Evolutionary conservation across 2,113 vertebrate species (phyloP).

Genomic region (Athene noctua): DNA sequence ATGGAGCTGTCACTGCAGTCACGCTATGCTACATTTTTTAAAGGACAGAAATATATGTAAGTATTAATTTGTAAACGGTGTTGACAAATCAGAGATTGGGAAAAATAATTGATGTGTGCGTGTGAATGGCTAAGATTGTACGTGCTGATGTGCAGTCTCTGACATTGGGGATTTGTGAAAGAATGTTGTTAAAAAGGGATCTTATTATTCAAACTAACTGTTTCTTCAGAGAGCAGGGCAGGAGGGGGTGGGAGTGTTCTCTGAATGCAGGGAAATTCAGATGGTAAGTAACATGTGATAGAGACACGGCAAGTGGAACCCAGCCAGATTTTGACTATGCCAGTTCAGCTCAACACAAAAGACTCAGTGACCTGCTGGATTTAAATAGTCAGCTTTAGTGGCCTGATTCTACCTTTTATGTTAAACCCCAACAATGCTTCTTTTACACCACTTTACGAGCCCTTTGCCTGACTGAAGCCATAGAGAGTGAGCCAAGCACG

Average conservation of each 20-base stretch:
- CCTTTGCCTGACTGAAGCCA: conserved; percentile 15
- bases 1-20: neutral
- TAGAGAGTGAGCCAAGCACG: neutral
- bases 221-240: conserved; percentile 4
- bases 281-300: neutral
- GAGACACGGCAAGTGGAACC: neutral
- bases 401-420: conserved; percentile 41
- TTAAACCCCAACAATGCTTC: conserved; percentile 1
- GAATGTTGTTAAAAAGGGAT: neutral
- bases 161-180: conserved; percentile 36
- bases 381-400: conserved; percentile 40
- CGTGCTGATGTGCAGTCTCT: neutral
- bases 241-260: neutral
- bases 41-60: neutral
- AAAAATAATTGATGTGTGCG: neutral
- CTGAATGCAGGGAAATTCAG: conserved; percentile 34
- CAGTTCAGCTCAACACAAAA: conserved; percentile 44
- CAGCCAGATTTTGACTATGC: conserved; percentile 59
- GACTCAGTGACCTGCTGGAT: conserved; percentile 45
- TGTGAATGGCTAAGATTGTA: neutral
- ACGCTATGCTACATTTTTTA: neutral
- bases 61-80: neutral
- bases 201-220: neutral
- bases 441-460: neutral
- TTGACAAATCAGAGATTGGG: neutral